These are phyloP conservation scores for Sinodicranocentrus sp. DNA, from an alignment of 2,888 invertebrate genomes.

Conservation along the genomic window DNA sequence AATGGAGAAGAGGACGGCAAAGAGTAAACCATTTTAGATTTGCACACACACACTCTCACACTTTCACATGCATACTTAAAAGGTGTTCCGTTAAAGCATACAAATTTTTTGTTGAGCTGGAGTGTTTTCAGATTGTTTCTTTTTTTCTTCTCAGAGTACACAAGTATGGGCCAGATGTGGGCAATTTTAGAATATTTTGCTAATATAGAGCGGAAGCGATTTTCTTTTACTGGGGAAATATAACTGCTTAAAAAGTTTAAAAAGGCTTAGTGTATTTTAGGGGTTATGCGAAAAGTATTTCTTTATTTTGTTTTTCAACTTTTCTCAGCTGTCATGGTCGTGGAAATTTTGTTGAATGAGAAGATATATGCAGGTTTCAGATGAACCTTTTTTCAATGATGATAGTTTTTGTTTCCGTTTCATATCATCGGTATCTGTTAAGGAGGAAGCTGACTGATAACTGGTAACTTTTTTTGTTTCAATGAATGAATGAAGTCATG, in stretches of 20 bases:
- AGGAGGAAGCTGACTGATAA: constrained; percentile 50
- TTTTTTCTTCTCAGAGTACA: no score
- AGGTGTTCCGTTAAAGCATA: neutral
- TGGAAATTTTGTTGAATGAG: no score
- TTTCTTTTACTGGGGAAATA: no score
- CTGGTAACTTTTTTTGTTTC: neutral
- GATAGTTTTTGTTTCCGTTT: no score
- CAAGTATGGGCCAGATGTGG: neutral
- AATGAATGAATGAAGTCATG: neutral
- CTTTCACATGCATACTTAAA: neutral
- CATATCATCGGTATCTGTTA: no score
- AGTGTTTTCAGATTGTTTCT: no score
- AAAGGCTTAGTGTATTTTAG: neutral
- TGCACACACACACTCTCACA: neutral
- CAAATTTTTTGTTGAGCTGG: no score
- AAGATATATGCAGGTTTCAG: no score
- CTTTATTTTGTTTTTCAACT: neutral
- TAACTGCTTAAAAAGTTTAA: no score
- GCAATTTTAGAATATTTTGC: neutral
- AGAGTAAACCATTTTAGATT: neutral
- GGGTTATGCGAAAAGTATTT: neutral
- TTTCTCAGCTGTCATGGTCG: neutral
- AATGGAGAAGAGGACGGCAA: no score
- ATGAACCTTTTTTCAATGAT: no score
- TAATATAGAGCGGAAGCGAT: constrained; percentile 14